Evolutionary conservation across 2,888 invertebrate species (phyloP), one percentile per base, ranked within the genome.

Genomic region (Augochlorella aurata): DNA sequence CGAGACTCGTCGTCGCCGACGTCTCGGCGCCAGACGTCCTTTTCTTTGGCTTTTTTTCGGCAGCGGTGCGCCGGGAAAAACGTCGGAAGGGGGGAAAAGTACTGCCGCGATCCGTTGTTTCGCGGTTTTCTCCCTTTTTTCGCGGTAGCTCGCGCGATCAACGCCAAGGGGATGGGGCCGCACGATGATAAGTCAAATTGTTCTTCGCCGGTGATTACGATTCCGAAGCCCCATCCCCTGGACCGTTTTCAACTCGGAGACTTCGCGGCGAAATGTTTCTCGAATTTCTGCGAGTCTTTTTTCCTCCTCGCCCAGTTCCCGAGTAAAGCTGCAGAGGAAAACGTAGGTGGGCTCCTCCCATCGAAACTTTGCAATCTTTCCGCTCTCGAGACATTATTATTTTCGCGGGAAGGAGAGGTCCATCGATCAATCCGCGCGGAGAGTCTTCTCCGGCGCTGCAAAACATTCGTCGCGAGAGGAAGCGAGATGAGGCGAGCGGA

Each of bases 1-100:
- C 93, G 93, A 93, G 93, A 93, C 93, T 92, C 90, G 91, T 90
- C 91, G 93, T 91, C 93, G 93, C 93, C 93, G 91, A 84, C 90
- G 89, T 89, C 85, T 88, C 88, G 93, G 93, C 93, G 93, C 93
- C 93, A 92, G 92, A 87, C 91, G 90, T 91, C 92, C 89, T 89
- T 90, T 90, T 71, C 85, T 81, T 77, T 74, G 71, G 65, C 75
- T 80, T 87, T 87, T 86, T 88, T 87, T 86, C 89, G 87, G 84
- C 85, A 79, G 47, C 78, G 77, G 65, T 75, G 73, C 54, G 71
- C 66, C 66, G 82, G 68, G 84, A 85, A 87, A 87, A 85, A 87
- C 84, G 85, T 82, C 81, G 80, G 79, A 79, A 81, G 78, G 74
- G 81, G 79, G 79, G 84, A 88, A 81, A 87, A 85, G 79, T 81